A percentile compares a stretch with the other conserved stretches of the same genome.
Evolutionary conservation across 2,888 invertebrate genomes (phyloP).

Genomic region (Hipparchia sbordonii): DNA sequence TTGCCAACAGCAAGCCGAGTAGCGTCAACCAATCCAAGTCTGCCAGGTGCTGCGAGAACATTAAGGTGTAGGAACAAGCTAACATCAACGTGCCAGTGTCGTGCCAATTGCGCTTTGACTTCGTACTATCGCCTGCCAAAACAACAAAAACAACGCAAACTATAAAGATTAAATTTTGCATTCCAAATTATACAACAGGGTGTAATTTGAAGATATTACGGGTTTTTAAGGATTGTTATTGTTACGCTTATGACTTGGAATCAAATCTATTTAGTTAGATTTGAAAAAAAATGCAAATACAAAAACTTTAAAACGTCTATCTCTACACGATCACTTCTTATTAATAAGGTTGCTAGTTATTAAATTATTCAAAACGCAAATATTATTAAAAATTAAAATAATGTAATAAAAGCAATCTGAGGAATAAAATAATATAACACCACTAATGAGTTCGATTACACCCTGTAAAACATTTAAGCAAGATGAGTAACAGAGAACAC

Average conservation of each 20-base stretch:
- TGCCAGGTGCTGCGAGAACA: conserved; percentile 87
- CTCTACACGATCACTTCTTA: too few species aligned
- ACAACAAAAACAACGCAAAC: conserved; percentile 57
- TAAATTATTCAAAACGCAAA: too few species aligned
- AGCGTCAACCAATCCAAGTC: conserved; percentile 89
- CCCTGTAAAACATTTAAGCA: background rate
- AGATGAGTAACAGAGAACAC: conserved; percentile 25
- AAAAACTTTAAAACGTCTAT: too few species aligned
- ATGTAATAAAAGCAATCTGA: background rate
- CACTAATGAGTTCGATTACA: background rate
- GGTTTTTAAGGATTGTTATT: background rate
- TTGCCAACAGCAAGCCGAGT: conserved; percentile 88
- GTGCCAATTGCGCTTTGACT: conserved; percentile 82
- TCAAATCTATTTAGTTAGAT: too few species aligned
- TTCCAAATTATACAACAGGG: conserved; percentile 24
- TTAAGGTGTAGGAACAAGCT: conserved; percentile 90
- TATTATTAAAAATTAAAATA: too few species aligned
- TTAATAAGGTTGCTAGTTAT: too few species aligned
- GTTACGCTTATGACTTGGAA: background rate
- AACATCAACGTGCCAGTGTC: conserved; percentile 86
- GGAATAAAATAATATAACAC: conserved; percentile 25
- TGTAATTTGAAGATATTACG: background rate
- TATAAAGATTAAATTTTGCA: conserved; percentile 41
- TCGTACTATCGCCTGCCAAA: conserved; percentile 74
- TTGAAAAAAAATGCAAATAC: too few species aligned